Conservation (phyloP, 2,113 vertebrate genomes). For the Myotis brandtii region DNA sequence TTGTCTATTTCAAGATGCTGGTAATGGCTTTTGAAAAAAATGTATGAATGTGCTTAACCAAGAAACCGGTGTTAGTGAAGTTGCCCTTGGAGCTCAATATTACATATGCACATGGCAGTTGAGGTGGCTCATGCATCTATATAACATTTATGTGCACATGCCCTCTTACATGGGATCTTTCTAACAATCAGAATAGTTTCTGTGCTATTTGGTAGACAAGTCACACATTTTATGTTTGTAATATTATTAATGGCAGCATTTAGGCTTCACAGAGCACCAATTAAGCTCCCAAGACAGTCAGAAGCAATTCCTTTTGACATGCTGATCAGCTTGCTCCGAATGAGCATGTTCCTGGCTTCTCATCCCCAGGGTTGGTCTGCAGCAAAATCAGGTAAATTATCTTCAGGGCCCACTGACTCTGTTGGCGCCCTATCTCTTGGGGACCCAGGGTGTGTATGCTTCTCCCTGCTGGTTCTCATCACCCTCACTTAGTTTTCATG, state of each 20-base stretch:
- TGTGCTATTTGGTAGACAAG: background rate
- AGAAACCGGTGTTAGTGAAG: background rate
- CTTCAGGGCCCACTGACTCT: background rate
- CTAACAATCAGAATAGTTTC: background rate
- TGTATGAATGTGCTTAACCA: background rate
- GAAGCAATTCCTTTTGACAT: background rate
- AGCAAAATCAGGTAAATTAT: background rate
- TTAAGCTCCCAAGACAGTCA: background rate
- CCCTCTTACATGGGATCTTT: background rate
- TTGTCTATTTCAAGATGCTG: background rate
- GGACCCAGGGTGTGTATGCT: background rate
- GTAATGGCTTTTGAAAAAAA: background rate
- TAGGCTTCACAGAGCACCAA: background rate
- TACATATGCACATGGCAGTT: background rate
- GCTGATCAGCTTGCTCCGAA: background rate
- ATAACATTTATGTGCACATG: too few species aligned
- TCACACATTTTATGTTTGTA: background rate
- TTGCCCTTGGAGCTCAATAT: background rate
- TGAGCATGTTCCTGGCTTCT: background rate
- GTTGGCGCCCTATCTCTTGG: background rate
- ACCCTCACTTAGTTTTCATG: background rate
- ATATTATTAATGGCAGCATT: background rate
- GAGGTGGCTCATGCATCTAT: background rate
- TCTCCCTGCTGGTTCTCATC: background rate
- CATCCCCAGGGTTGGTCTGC: background rate